Evolutionary conservation across 2,797 vertebrate genomes (phyloP).

Genomic region (Melanotaenia pygmaea): DNA sequence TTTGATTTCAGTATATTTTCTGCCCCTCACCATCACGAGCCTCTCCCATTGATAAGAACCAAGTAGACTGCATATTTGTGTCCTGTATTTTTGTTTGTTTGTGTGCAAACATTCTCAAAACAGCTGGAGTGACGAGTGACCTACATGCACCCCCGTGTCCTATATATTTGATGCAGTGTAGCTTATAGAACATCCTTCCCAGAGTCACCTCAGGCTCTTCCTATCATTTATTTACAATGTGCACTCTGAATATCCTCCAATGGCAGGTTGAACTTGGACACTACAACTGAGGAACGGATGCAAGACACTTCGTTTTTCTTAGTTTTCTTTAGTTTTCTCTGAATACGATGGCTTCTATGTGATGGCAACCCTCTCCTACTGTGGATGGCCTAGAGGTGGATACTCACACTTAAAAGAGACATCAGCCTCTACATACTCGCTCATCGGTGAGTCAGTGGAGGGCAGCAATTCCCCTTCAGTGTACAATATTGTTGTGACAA

Average conservation of each 20-base stretch:
- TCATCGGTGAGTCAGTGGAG: slow-evolving; percentile 27
- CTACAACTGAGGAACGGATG: slow-evolving; percentile 16
- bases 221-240: slow-evolving; percentile 77
- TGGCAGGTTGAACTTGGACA: slow-evolving; percentile 29
- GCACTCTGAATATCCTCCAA: slow-evolving; percentile 59
- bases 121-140: slow-evolving; percentile 49
- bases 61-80: slow-evolving; percentile 1
- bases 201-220: slow-evolving; percentile 60
- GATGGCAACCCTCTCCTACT: neutral
- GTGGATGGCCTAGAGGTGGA: slow-evolving; percentile 38
- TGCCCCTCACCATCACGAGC: slow-evolving; percentile 48
- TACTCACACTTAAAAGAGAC: slow-evolving; percentile 57
- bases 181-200: slow-evolving; percentile 59
- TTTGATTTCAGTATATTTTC: slow-evolving; percentile 19
- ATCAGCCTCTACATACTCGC: slow-evolving; percentile 25
- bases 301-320: neutral
- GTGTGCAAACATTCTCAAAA: slow-evolving; percentile 60
- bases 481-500: slow-evolving; percentile 19
- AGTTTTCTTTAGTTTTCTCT: slow-evolving; percentile 6
- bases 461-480: slow-evolving; percentile 11
- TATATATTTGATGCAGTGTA: slow-evolving; percentile 62
- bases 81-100: slow-evolving; percentile 49
- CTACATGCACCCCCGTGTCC: slow-evolving; percentile 54
- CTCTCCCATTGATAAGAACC: slow-evolving; percentile 7
- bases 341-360: neutral